Percentiles rank a stretch among this genome's conserved stretches.
Conservation (phyloP, 2,888 invertebrate species). For the Sialis lutaria region DNA sequence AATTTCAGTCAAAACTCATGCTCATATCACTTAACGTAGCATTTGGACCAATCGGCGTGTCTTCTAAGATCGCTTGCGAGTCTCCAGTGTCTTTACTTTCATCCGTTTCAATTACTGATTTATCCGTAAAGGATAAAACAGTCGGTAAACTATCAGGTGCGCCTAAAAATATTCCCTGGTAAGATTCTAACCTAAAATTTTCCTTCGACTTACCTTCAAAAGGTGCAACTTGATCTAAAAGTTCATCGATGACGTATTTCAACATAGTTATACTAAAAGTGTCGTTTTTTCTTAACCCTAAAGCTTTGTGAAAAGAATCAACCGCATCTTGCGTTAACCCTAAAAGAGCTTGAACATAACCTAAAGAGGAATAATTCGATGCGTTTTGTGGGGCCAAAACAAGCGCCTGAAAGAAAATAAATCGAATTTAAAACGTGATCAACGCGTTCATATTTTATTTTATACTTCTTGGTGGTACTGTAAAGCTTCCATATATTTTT, state of each 20-base stretch:
- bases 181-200: constrained; percentile 4
- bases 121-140: too few relatives aligned
- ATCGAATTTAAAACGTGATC: constrained; percentile 1
- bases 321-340: constrained; percentile 41
- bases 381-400: constrained; percentile 55
- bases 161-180: constrained; percentile 17
- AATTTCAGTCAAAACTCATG: constrained; percentile 29
- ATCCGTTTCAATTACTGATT: background rate
- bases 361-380: constrained; percentile 65
- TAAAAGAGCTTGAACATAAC: constrained; percentile 66
- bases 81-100: too few relatives aligned
- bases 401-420: constrained; percentile 36
- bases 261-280: constrained; percentile 82
- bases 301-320: constrained; percentile 67
- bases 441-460: background rate
- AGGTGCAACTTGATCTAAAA: constrained; percentile 40
- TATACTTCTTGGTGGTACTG: constrained; percentile 57
- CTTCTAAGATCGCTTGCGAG: background rate
- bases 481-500: constrained; percentile 64
- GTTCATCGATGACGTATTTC: constrained; percentile 56
- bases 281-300: constrained; percentile 73
- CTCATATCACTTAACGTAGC: constrained; percentile 31
- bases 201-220: constrained; percentile 24
- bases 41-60: background rate
- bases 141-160: constrained; percentile 27